Percentiles rank a stretch among this genome's conserved stretches.
Conservation (phyloP, 2,888 invertebrate species). For the Morinoia aosen region DNA sequence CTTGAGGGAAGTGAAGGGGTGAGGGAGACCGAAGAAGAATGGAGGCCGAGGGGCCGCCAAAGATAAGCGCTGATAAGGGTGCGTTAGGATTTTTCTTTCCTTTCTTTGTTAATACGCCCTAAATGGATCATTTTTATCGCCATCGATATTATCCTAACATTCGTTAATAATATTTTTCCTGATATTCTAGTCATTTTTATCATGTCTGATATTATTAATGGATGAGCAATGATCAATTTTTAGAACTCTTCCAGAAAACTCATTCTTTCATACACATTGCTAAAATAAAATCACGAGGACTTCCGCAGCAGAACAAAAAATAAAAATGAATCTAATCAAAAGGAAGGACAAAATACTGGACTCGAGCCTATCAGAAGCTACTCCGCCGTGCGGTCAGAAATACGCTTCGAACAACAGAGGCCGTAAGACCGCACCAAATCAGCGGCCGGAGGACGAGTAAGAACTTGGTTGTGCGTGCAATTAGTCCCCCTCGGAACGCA, state of each 20-base stretch:
- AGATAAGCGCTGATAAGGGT: neutral
- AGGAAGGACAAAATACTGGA: neutral
- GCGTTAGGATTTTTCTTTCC: neutral
- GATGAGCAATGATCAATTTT: no score
- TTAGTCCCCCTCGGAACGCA: constrained; percentile 35
- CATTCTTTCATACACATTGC: no score
- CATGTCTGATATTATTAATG: no score
- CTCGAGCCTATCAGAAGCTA: neutral
- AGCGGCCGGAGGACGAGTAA: neutral
- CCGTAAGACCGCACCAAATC: neutral
- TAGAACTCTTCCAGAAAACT: no score
- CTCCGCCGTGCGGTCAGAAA: neutral
- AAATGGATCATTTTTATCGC: neutral
- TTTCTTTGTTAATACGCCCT: neutral
- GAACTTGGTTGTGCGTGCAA: neutral
- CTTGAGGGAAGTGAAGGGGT: neutral
- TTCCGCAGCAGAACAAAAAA: neutral
- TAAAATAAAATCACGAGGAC: neutral
- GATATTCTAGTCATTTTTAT: no score
- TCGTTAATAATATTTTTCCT: neutral
- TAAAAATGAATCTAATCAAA: neutral
- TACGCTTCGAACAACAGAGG: neutral
- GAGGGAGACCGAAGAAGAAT: neutral
- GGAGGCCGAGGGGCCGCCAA: neutral
- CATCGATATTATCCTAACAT: neutral